These are phyloP conservation scores for Onthophagus sagittarius DNA, from an alignment of 2,888 invertebrate species.

Conservation along the genomic window DNA sequence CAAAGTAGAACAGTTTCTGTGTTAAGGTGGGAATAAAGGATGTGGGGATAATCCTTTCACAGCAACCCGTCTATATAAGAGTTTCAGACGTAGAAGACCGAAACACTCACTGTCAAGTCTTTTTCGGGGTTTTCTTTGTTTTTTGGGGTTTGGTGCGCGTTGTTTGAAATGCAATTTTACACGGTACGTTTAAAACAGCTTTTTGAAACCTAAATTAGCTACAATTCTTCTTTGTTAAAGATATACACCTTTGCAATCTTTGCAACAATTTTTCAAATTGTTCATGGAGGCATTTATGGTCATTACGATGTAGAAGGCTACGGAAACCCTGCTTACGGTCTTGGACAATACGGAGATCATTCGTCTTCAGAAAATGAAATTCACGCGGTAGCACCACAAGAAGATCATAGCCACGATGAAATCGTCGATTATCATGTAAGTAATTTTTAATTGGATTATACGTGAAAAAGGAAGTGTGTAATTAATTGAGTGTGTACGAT, in stretches of 20 bases:
- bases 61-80: conserved; percentile 35
- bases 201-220: neutral
- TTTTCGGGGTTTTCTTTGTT: conserved; percentile 13
- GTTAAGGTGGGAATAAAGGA: neutral
- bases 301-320: conserved; percentile 35
- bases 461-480: no score
- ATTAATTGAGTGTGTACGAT: neutral
- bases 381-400: conserved; percentile 24
- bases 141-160: neutral
- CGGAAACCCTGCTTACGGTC: conserved; percentile 24
- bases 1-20: conserved; percentile 19
- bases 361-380: conserved; percentile 22
- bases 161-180: conserved; percentile 34
- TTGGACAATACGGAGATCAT: conserved; percentile 27
- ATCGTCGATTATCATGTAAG: conserved; percentile 43
- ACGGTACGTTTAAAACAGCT: conserved; percentile 32
- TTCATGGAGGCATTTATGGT: conserved; percentile 41
- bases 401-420: conserved; percentile 33
- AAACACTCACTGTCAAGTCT: conserved; percentile 22
- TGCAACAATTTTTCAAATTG: conserved; percentile 34
- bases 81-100: conserved; percentile 19
- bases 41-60: conserved; percentile 36
- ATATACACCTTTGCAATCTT: conserved; percentile 42
- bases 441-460: conserved; percentile 1
- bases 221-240: conserved; percentile 28